Evolutionary conservation across 2,888 invertebrate species (phyloP).

Genomic region (Graphium colonna): DNA sequence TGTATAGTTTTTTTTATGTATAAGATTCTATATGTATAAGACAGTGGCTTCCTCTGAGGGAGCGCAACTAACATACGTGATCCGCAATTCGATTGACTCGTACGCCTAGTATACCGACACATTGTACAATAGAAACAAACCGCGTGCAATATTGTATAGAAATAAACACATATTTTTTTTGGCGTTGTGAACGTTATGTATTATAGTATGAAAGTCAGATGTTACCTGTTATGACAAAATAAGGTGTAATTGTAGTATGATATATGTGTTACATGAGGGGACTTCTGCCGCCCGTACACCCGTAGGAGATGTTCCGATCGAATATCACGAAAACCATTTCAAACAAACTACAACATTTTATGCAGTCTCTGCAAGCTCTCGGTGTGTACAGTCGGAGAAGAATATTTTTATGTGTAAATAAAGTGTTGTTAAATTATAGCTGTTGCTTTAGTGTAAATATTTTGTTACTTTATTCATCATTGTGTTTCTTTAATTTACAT

Average conservation of each 20-base stretch:
- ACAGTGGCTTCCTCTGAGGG: constrained; percentile 65
- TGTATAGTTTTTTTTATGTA: constrained; percentile 50
- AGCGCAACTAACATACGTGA: constrained; percentile 49
- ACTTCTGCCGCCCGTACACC: constrained; percentile 6
- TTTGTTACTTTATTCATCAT: constrained; percentile 64
- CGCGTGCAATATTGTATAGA: constrained; percentile 79
- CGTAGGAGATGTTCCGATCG: neutral
- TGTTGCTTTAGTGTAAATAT: constrained; percentile 77
- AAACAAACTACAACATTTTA: neutral
- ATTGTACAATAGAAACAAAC: constrained; percentile 69
- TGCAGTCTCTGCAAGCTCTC: neutral
- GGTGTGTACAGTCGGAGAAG: constrained; percentile 39
- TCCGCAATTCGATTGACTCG: constrained; percentile 55
- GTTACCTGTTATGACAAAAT: constrained; percentile 80
- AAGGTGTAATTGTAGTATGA: constrained; percentile 69
- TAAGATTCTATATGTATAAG: constrained; percentile 55
- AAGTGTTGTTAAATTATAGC: constrained; percentile 75
- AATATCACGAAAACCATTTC: neutral
- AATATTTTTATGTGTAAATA: constrained; percentile 66
- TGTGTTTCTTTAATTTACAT: constrained; percentile 60
- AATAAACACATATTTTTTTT: constrained; percentile 67
- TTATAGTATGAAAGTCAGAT: constrained; percentile 78
- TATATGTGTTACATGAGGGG: constrained; percentile 24
- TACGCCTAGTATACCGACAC: constrained; percentile 58
- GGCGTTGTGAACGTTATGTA: constrained; percentile 79